Evolutionary conservation across 2,797 vertebrate genomes (phyloP).

Genomic region (Schizothorax lantsangensis): DNA sequence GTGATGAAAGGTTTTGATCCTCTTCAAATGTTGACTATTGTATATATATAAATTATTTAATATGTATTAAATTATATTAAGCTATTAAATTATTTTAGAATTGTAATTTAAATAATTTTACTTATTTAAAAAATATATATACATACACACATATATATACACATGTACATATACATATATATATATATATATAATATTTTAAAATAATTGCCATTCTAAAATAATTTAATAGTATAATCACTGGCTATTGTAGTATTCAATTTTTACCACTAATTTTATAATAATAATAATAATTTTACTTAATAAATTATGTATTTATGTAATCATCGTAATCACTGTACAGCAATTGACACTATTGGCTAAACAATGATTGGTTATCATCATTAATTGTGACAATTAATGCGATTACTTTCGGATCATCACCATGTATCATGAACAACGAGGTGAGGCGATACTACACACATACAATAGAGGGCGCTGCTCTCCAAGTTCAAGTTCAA

Average conservation of each 20-base stretch:
- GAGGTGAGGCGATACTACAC: background rate
- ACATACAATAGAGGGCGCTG: slow-evolving; percentile 55
- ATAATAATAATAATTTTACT: background rate
- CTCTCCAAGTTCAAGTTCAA: slow-evolving; percentile 61
- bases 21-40: too few relatives aligned
- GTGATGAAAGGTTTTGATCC: too few relatives aligned
- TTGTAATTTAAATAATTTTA: too few relatives aligned
- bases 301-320: background rate
- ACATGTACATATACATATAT: too few relatives aligned
- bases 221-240: background rate
- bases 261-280: background rate
- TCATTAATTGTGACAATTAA: slow-evolving; percentile 12
- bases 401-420: slow-evolving; percentile 2
- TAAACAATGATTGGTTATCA: slow-evolving; percentile 13
- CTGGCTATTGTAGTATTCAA: background rate
- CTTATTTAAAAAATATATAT: too few relatives aligned
- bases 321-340: slow-evolving; percentile 21
- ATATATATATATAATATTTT: too few relatives aligned
- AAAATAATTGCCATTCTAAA: background rate
- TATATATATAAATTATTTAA: background rate
- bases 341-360: background rate
- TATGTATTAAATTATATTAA: background rate
- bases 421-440: background rate
- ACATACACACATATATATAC: too few relatives aligned
- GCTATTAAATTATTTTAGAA: too few relatives aligned